Conservation (phyloP, 2,113 vertebrate genomes). For the Bungarus multicinctus region DNA sequence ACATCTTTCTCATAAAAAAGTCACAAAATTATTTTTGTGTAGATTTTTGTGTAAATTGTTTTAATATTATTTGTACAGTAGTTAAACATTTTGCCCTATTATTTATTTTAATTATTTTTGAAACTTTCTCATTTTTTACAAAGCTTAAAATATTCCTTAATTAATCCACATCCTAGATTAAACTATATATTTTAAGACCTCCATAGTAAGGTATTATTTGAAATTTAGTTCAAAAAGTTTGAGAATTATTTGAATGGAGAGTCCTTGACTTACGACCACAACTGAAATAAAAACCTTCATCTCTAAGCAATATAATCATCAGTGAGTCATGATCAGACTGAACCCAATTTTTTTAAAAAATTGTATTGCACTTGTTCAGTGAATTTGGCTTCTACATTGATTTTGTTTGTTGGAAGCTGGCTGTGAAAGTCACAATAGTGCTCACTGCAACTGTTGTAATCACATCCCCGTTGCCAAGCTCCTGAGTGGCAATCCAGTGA, state of each 20-base stretch:
- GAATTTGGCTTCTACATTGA: neutral
- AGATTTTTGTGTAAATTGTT: too few species aligned
- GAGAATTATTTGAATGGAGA: neutral
- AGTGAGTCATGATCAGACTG: neutral
- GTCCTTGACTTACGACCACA: neutral
- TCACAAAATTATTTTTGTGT: neutral
- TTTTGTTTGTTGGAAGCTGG: neutral
- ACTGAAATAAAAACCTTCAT: neutral
- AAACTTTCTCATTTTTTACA: neutral
- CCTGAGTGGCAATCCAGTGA: neutral
- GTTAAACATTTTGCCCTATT: neutral
- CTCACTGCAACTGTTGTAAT: neutral
- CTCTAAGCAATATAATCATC: neutral
- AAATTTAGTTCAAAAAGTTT: neutral
- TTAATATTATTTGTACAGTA: neutral
- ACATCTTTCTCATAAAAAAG: neutral
- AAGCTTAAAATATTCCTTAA: neutral
- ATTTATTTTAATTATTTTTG: neutral
- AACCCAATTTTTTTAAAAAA: neutral
- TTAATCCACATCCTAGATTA: neutral
- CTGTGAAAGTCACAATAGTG: neutral
- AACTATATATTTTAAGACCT: neutral
- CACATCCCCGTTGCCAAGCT: neutral
- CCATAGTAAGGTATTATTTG: neutral
- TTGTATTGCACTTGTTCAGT: neutral